Evolutionary conservation across 2,888 invertebrate species (phyloP).

Genomic region (Leucophora obtusa): DNA sequence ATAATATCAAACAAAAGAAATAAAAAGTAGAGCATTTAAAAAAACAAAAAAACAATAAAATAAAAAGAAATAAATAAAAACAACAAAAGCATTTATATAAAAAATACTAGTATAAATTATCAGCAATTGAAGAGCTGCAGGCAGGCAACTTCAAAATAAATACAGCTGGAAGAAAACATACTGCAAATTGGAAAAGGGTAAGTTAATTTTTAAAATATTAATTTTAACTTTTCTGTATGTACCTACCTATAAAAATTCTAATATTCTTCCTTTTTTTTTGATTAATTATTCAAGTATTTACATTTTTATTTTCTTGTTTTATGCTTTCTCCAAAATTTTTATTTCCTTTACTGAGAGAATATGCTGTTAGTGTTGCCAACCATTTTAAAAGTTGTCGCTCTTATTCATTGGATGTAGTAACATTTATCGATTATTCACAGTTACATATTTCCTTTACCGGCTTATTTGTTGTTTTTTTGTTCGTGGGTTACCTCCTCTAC

Average conservation of each 20-base stretch:
- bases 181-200: background rate
- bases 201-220: background rate
- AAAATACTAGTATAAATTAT: background rate
- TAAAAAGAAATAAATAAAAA: background rate
- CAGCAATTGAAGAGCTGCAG: background rate
- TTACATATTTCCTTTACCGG: constrained; percentile 2
- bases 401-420: background rate
- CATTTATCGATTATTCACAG: constrained; percentile 4
- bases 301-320: background rate
- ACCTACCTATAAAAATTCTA: background rate
- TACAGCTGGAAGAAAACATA: background rate
- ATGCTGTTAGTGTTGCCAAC: background rate
- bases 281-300: background rate
- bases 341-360: background rate
- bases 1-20: background rate
- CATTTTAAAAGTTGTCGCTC: background rate
- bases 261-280: background rate
- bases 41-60: background rate
- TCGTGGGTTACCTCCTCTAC: background rate
- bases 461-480: background rate
- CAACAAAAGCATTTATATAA: background rate
- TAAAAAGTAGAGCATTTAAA: constrained; percentile 1
- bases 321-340: background rate
- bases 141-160: background rate
- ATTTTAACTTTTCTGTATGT: background rate